Conservation (phyloP, 1,140 invertebrate genomes). For the Lasaia peninsularis region DNA sequence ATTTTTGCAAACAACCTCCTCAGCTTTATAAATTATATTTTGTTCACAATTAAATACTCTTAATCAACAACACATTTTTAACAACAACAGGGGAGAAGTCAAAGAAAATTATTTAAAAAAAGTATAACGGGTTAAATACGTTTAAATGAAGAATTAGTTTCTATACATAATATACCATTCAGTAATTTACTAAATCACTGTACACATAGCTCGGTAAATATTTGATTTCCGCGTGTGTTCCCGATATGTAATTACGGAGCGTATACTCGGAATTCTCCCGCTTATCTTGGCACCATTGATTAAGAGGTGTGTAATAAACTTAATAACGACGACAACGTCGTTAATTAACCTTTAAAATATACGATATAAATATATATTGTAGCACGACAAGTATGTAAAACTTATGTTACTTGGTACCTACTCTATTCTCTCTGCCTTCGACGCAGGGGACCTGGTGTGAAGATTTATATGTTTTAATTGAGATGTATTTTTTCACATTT, state of each 20-base stretch:
- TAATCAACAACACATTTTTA: too few species aligned
- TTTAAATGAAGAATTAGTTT: neutral
- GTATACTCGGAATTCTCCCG: neutral
- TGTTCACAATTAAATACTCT: too few species aligned
- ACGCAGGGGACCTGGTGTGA: too few species aligned
- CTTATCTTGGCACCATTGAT: constrained; percentile 12
- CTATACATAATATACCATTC: neutral
- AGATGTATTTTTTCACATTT: too few species aligned
- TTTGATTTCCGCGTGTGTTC: constrained; percentile 13
- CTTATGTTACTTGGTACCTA: too few species aligned
- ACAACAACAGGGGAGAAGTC: too few species aligned
- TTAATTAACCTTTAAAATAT: constrained; percentile 5
- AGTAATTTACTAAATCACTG: constrained; percentile 10
- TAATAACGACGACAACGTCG: constrained; percentile 4
- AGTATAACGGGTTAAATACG: neutral
- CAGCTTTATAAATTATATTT: too few species aligned
- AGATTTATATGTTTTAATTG: too few species aligned
- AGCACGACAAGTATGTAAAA: too few species aligned
- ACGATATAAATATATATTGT: neutral
- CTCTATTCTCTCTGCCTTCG: too few species aligned
- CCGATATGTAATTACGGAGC: constrained; percentile 5
- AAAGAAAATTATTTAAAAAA: too few species aligned
- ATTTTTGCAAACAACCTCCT: too few species aligned
- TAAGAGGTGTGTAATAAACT: constrained; percentile 13
- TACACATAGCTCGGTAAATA: constrained; percentile 13